Evolutionary conservation across 2,797 vertebrate species (phyloP).

Genomic region (Garrulus glandarius): DNA sequence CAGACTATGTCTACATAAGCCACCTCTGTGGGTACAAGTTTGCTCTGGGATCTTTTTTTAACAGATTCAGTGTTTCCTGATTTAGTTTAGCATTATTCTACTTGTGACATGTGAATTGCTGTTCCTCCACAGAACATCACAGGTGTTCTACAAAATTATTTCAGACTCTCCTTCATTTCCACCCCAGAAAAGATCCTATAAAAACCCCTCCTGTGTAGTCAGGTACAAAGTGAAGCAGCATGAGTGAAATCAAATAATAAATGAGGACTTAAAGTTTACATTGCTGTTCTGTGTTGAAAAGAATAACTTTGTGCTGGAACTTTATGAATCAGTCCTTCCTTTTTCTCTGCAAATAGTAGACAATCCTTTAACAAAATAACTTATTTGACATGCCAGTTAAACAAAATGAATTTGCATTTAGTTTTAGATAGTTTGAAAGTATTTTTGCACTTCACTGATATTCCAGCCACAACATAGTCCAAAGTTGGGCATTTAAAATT

Average conservation of each 20-base stretch:
- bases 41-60: not conserved
- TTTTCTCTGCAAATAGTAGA: not conserved
- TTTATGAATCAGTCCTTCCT: not conserved
- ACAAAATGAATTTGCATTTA: not conserved
- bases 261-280: not conserved
- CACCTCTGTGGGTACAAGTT: not conserved
- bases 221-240: not conserved
- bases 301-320: not conserved
- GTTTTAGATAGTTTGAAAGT: not conserved
- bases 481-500: not conserved
- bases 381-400: not conserved
- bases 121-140: not conserved
- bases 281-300: not conserved
- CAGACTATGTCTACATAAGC: not conserved
- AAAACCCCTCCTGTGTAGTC: not conserved
- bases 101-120: not conserved
- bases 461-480: not conserved
- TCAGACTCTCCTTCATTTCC: accelerated
- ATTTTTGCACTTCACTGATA: not conserved
- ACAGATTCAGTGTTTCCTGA: not conserved
- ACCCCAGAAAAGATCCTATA: not conserved
- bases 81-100: not conserved
- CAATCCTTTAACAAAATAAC: not conserved
- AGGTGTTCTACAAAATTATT: not conserved
- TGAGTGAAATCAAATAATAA: not conserved